Evolutionary conservation across 2,113 vertebrate genomes (phyloP), one percentile per base, ranked within the genome.

Genomic region (Toxotes chatareus): DNA sequence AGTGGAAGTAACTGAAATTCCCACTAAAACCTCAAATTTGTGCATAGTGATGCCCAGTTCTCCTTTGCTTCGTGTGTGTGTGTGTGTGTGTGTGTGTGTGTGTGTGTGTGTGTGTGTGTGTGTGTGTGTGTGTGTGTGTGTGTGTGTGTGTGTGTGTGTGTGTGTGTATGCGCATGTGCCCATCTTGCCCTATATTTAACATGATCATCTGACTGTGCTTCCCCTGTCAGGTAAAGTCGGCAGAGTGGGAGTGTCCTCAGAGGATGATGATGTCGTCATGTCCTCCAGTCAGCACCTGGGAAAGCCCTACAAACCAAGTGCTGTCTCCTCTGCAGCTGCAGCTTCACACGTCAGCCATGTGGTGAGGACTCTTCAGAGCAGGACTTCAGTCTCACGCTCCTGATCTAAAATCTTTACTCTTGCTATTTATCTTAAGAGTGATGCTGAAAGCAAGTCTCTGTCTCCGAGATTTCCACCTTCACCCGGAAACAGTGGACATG

Each of bases 281-380:
- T 86, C 95, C 92, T 96, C 96, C 81, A 96, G 94, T 62, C 96
- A 96, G 82, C 95, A 94, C 68, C 80, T 23, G 75, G 96, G 94
- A 72, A 96, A 96, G 7, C 92, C 96, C 80, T 94, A 91, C 62
- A 96, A 97, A 82, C 95, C 96, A 11, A 93, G 94, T 67, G 94
- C 94, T 0, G 89, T 94, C 0, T 92, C 96, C 46, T 94, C 96
- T 36, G 94, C 95, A 0, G 94, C 95, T 7, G 86, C 95, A 13
- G 95, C 96, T 74, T 95, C 96, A 10, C 97, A 96, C 73, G 92
- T 95, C 73, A 94, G 96, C 94, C 96, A 96, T 78, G 94, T 94
- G 97, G 97, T 99, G 94, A 95, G 88, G 49, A 64, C 32, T 5
- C 17, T 0, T 13, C 0, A 31, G 51, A 46, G 4, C 27, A 46